Base-by-base conservation (phyloP, 1,140 invertebrate species). In the Euglossa dilemma region DNA sequence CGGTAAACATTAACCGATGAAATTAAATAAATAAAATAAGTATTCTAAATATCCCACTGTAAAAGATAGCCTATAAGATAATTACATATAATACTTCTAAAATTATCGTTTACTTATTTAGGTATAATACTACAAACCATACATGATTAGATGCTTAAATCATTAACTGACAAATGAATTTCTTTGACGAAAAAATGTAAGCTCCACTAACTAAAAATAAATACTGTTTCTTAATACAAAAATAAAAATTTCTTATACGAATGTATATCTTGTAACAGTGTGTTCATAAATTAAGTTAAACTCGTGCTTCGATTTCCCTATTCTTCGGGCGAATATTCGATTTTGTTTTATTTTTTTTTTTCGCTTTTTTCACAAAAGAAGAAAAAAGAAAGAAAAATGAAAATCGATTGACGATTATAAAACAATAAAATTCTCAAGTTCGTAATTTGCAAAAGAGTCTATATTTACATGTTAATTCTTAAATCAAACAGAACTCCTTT, bases 401-500 rank as follows among this genome's bases (percentile, higher is more conserved):
- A 45, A 63, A 63, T 52, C 78, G 63, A 73, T 52, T 69, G 63
- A 73, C 11, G 28, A 73, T 73, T 5, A 25, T 20, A 43, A 80
- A 81, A 81, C 23, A 64, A 61, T 81, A 57, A 75, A 80, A 66
- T 75, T 50, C 36, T 81, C 43, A 23, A 23, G 18, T 20, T 3
- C 56, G n/a, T 43, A 54, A 74, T 56, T 75, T 66, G n/a, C 63
- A 47, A 71, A 71, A 76, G 72, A 75, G 9, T 67, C 63, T 81
- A 67, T 75, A 75, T 75, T 75, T 75, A 81, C 80, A 75, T 57
- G 63, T 81, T 67, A 57, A 67, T 66, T 63, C 25, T 75, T 66
- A 47, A 81, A 64, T 54, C 70, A 81, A 75, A 76, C 71, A 67
- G 64, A 67, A 81, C 25, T 67, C 52, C n/a, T 50, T 76, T 45